phyloP scores from a whole-genome alignment of 2,797 vertebrate species.

The Coendou prehensilis region DNA sequence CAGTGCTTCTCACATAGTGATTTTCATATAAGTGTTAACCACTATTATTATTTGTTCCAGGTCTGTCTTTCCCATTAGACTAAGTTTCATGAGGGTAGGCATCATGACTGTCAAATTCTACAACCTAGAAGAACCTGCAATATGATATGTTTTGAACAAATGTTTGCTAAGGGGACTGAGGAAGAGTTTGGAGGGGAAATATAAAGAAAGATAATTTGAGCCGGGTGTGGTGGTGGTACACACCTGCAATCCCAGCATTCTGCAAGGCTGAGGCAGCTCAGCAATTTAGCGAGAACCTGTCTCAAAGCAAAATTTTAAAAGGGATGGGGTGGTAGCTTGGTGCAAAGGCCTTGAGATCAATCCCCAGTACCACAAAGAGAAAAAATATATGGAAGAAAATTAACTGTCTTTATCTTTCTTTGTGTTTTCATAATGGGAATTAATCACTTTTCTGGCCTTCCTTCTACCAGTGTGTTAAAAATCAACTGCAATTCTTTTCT shows the following conservation, averaged over 20 bases:
- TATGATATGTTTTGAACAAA: not conserved
- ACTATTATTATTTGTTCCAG: not conserved
- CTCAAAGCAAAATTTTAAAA: no score
- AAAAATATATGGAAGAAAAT: no score
- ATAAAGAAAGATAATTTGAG: not conserved
- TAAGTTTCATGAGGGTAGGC: not conserved
- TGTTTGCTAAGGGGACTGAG: not conserved
- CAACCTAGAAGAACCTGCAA: not conserved
- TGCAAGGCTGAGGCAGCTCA: no score
- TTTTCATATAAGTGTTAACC: not conserved
- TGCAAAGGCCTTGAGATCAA: no score
- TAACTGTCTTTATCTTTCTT: not conserved
- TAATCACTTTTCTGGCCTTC: not conserved
- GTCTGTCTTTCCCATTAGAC: not conserved
- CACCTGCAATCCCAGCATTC: no score
- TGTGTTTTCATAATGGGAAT: not conserved
- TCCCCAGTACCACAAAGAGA: no score
- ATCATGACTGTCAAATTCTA: not conserved
- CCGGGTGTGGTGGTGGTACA: no score
- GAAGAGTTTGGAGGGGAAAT: not conserved
- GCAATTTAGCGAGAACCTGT: no score
- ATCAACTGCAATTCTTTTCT: not conserved
- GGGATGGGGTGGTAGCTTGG: no score
- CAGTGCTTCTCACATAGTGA: no score
- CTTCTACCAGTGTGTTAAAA: not conserved